Evolutionary conservation across 2,797 vertebrate species (phyloP).

Genomic region (Huso huso): DNA sequence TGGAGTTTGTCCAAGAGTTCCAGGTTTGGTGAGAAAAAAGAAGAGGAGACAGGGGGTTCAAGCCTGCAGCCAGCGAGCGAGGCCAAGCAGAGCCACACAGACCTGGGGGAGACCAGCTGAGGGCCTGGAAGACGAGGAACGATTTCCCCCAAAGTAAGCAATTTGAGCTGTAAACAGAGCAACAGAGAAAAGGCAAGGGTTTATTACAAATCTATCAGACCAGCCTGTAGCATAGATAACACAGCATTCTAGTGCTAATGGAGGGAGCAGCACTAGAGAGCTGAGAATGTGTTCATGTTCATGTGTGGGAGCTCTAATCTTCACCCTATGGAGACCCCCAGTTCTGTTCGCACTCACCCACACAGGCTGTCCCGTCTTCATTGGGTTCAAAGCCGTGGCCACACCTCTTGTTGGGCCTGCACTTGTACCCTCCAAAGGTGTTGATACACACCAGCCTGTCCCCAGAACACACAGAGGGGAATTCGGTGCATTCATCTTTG

Average conservation of each 20-base stretch:
- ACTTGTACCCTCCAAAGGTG: slow-evolving; percentile 61
- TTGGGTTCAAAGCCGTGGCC: slow-evolving; percentile 59
- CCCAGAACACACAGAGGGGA: slow-evolving; percentile 60
- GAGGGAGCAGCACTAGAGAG: neutral
- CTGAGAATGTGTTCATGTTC: neutral
- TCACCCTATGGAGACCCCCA: neutral
- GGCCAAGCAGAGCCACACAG: slow-evolving; percentile 54
- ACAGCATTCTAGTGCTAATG: too few species aligned
- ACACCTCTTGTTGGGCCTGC: slow-evolving; percentile 59
- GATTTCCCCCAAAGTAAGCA: slow-evolving; percentile 88
- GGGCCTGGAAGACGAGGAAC: slow-evolving; percentile 67
- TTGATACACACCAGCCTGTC: slow-evolving; percentile 60
- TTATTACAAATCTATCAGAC: neutral
- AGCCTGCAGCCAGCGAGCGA: slow-evolving; percentile 68
- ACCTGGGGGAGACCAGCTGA: slow-evolving; percentile 42
- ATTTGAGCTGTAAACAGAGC: slow-evolving; percentile 77
- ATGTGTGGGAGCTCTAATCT: neutral
- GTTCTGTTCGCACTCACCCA: slow-evolving; percentile 50
- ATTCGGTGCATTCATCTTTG: slow-evolving; percentile 56
- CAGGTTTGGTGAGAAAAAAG: slow-evolving; percentile 4
- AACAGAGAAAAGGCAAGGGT: slow-evolving; percentile 20
- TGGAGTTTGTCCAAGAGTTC: neutral
- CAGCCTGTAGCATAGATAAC: too few species aligned
- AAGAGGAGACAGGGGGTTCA: slow-evolving; percentile 42
- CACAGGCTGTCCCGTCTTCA: slow-evolving; percentile 57